Base-by-base conservation (phyloP, 2,888 invertebrate species). In the Hyles lineata region DNA sequence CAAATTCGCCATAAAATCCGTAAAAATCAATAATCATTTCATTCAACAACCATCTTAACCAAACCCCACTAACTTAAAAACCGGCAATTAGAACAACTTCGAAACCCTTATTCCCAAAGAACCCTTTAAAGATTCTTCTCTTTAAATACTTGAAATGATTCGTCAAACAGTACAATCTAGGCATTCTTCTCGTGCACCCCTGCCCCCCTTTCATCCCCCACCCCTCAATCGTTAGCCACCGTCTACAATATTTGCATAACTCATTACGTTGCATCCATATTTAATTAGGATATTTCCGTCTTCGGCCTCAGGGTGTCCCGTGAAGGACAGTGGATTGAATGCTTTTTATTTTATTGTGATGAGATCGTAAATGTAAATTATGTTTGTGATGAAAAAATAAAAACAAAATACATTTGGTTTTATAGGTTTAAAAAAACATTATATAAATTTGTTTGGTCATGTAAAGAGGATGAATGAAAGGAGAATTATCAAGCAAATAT, bases 201-300 rank as follows among this genome's bases (percentile, higher is more conserved):
- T 73, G 70, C 69, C 55, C 73, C 67, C 72, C 74, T 63, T 55
- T 70, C 70, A 23, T 15, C 17, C 17, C 15, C 19, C 70, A 70
- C 80, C 81, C 79, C 82, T 76, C 82, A 84, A 85, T 91, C 90
- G 90, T 90, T 90, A 89, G 88, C 88, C 83, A 86, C 82, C 89
- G 88, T 90, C 90, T 90, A 87, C 88, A 87, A 89, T 90, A 93
- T 93, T 93, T 92, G 89, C 90, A 92, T 94, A 92, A 90, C 92
- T 93, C 92, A 94, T 94, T 93, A 92, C 85, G 87, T 83, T 91
- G 92, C 92, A 94, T 94, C 87, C 90, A 94, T 94, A 94, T 94
- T 94, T 94, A 93, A 93, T 93, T 93, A 92, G 90, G 86, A 91
- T 87, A 91, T 90, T 92, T 91, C 86, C 91, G 90, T 89, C 87